phyloP scores from a whole-genome alignment of 2,113 vertebrate genomes.

The human (Homo sapiens) region GRCh38 chr11:116713001-116713500 shows the following conservation, averaged over 20 bases:
- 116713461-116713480: not conserved
- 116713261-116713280: fast-evolving
- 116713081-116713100: too few species aligned
- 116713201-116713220: fast-evolving
- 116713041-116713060: too few species aligned
- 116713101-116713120: too few species aligned
- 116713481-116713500: not conserved
- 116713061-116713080: too few species aligned
- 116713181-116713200: fast-evolving
- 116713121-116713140: too few species aligned
- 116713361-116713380: not conserved
- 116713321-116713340: not conserved
- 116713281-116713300: not conserved
- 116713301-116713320: not conserved
- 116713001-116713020: too few species aligned
- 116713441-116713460: not conserved
- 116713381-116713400: not conserved
- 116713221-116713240: too few species aligned
- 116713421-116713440: not conserved
- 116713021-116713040: too few species aligned
- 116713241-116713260: too few species aligned
- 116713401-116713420: not conserved
- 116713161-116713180: too few species aligned
- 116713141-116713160: too few species aligned
- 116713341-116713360: not conserved